Conservation (phyloP, 2,797 vertebrate species). For the Phoeniculus purpureus region DNA sequence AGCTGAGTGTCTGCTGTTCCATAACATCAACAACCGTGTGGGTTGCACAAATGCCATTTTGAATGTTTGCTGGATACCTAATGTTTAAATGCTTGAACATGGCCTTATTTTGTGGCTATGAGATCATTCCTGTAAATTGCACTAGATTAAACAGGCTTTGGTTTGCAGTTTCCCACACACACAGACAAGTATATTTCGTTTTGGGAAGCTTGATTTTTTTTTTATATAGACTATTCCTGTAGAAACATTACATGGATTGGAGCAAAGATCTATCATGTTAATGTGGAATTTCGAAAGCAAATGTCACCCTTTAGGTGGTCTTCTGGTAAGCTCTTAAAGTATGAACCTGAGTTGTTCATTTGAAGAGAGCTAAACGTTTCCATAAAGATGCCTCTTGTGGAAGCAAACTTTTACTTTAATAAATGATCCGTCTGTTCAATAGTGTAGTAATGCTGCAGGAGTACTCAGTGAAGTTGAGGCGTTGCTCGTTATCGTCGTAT, state of each 20-base stretch:
- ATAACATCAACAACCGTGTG: conserved; percentile 64
- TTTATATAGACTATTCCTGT: conserved; percentile 51
- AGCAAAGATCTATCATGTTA: conserved; percentile 52
- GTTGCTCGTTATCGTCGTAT: conserved; percentile 59
- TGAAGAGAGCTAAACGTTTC: conserved; percentile 48
- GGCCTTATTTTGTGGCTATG: conserved; percentile 43
- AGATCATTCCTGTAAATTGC: conserved; percentile 66
- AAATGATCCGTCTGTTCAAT: conserved; percentile 55
- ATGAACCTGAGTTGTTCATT: conserved; percentile 50
- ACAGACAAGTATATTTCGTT: conserved; percentile 40
- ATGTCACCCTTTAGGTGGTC: conserved; percentile 27
- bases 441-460: conserved; percentile 20
- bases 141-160: conserved; percentile 19
- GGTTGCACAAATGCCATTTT: conserved; percentile 42
- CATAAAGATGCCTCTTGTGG: conserved; percentile 52
- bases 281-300: conserved; percentile 55
- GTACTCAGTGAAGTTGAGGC: conserved; percentile 35
- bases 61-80: conserved; percentile 11
- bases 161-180: background rate
- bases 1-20: conserved; percentile 14
- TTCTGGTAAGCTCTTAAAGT: conserved; percentile 18
- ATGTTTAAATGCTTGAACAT: conserved; percentile 20
- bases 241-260: conserved; percentile 28
- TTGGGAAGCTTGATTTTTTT: conserved; percentile 57
- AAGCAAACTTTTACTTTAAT: conserved; percentile 54